Base-by-base conservation (phyloP, 2,797 vertebrate species). In the Rhinatrema bivittatum region DNA sequence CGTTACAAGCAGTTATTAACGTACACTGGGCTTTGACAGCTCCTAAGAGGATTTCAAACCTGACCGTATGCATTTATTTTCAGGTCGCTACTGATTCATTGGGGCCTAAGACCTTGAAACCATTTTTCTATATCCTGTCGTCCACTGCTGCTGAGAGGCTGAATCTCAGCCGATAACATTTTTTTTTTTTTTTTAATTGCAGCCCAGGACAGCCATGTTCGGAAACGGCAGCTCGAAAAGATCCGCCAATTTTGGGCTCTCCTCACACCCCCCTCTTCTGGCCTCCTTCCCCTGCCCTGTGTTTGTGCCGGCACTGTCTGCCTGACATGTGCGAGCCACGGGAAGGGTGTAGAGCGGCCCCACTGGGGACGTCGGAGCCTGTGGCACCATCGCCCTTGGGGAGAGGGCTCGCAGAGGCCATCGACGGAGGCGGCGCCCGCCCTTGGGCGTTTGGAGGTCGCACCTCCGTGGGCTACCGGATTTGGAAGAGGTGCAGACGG, bases 21-120 rank as follows among this genome's bases (percentile, higher is more conserved):
- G 36, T 53, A 36, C 42, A 39, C 44, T 46, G 46, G 51, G 29
- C 36, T 19, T 41, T 29, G 33, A 58, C 37, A 43, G 32, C 43
- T 51, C 14, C 47, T 58, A 34, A 9, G 12, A 50, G 56, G 21
- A 48, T 25, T 46, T 28, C 50, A 56, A 68, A 52, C 46, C 39
- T 50, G 57, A 61, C 57, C 46, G 36, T 25, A 21, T 46, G 49
- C 46, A 59, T 43, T n/a, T 38, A 30, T 63, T 47, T 59, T 56
- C 51, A 68, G 61, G 40, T 42, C 47, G 23, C 46, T 53, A 54
- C 46, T 19, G 56, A 52, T 55, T 53, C 43, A 49, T 42, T 5
- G 32, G 26, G 25, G 23, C 2, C 2, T 56, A 50, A 27, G 24
- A 48, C 40, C 29, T 54, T 50, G 39, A 39, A 51, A 29, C 34